phyloP scores from a whole-genome alignment of 2,113 vertebrate species.

The Thinocorus orbignyianus region DNA sequence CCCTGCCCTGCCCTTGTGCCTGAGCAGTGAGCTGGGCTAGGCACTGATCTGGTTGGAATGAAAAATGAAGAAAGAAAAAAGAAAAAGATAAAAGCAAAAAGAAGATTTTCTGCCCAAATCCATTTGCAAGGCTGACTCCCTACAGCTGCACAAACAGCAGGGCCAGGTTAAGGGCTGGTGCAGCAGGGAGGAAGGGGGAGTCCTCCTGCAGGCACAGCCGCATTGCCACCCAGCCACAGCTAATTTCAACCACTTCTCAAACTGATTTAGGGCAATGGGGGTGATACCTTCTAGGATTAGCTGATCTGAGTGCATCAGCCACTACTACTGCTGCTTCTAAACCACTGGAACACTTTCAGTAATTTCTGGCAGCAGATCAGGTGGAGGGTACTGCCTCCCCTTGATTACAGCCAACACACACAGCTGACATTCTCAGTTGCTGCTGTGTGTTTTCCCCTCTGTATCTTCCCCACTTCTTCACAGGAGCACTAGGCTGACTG shows the following conservation, averaged over 20 bases:
- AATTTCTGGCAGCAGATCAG: background rate
- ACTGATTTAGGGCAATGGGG: background rate
- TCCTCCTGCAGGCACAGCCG: accelerated
- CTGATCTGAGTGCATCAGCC: background rate
- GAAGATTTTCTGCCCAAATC: background rate
- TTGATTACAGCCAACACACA: background rate
- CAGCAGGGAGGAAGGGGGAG: background rate
- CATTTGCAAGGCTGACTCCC: background rate
- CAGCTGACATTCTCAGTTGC: accelerated
- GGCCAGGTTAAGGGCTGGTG: background rate
- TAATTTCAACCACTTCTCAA: background rate
- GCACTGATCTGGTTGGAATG: background rate
- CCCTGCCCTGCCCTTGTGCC: background rate
- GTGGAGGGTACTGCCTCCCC: background rate
- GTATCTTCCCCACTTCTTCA: background rate
- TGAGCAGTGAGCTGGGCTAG: background rate
- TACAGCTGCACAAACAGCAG: background rate
- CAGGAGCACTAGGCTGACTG: background rate
- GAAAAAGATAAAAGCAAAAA: background rate
- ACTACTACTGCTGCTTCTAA: background rate
- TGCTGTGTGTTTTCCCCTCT: background rate
- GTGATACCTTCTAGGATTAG: background rate
- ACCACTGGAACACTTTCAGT: background rate
- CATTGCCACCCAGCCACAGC: accelerated
- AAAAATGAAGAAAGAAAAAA: background rate